A percentile compares a stretch with the other conserved stretches of the same genome.
phyloP scores from a whole-genome alignment of 2,888 invertebrate species.

The Torymus texanus region DNA sequence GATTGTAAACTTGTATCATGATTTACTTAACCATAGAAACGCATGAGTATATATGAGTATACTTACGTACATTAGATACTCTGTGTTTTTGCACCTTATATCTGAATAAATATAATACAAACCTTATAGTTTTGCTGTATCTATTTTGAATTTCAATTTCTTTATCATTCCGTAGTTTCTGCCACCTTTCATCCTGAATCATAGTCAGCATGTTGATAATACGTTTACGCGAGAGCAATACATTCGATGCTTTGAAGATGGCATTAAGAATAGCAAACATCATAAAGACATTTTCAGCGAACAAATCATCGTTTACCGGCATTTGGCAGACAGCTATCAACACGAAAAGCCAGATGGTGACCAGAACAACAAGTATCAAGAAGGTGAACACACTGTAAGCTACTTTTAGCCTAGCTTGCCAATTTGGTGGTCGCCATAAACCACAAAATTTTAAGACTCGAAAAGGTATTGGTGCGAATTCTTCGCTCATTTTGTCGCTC shows the following conservation, averaged over 20 bases:
- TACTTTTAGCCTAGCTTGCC: background rate
- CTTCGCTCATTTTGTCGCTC: conserved; percentile 39
- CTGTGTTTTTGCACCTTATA: too few relatives aligned
- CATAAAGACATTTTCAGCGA: conserved; percentile 51
- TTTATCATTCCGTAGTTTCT: background rate
- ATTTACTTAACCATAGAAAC: too few relatives aligned
- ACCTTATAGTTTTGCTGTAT: conserved; percentile 53
- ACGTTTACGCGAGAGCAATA: conserved; percentile 36
- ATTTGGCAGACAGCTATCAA: conserved; percentile 37
- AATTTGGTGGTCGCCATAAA: conserved; percentile 43
- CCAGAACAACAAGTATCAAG: conserved; percentile 32
- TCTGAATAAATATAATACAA: background rate
- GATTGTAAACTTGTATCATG: too few relatives aligned
- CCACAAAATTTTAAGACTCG: conserved; percentile 40
- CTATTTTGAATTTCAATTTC: conserved; percentile 44
- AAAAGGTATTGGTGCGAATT: conserved; percentile 49
- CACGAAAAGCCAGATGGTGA: conserved; percentile 29
- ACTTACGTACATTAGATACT: too few relatives aligned
- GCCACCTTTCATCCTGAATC: conserved; percentile 34
- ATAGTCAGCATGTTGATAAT: conserved; percentile 47
- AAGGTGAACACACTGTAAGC: conserved; percentile 27
- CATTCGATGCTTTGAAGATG: conserved; percentile 45
- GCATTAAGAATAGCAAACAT: conserved; percentile 56
- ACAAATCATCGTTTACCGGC: conserved; percentile 29
- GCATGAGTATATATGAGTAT: too few relatives aligned